Evolutionary conservation across 2,113 vertebrate species (phyloP), one percentile per base, ranked within the genome.

Genomic region (Murina feae): DNA sequence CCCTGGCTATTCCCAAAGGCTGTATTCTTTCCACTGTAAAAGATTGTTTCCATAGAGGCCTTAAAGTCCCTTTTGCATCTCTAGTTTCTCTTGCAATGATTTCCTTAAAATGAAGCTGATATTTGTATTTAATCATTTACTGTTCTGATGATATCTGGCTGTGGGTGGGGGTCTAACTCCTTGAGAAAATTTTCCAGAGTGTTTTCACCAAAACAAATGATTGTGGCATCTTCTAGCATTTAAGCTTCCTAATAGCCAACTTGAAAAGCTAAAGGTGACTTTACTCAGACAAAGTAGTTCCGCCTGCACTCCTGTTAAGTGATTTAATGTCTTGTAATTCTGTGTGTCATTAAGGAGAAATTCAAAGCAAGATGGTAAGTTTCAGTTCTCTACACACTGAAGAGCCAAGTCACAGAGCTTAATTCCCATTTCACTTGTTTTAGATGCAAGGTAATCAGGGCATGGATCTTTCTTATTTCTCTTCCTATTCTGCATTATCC

Each of bases 321-420:
- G 89, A 83, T 81, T 85, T 91, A 96, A 95, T 75, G 72, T 78
- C 53, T 75, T 37, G 20, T 35, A 87, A 79, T 85, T 94, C 93
- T 3, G 0, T n/a, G 18, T 72, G 47, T 72, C 85, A 92, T 95
- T 89, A 93, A 93, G 72, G 81, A 91, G 23, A 90, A 93, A 97
- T 96, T 96, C 96, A 97, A 97, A 80, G 51, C 89, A 88, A 92
- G 55, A 18, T 3, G 1, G 74, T 82, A 65, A 39, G 18, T 83
- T 90, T 96, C 93, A 78, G 13, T 92, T 93, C 89, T 89, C 89
- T 69, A 37, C 89, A 78, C 35, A 63, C 28, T 4, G 8, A 20
- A 28, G 37, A 11, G 4, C 13, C 5, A 79, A 82, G 78, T 49
- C 68, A 76, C 68, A 83, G 55, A 75, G 53, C 74, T 78, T 39